Evolutionary conservation across 2,888 invertebrate genomes (phyloP), one percentile per base, ranked within the genome.

Genomic region (Drosophila macrospina): DNA sequence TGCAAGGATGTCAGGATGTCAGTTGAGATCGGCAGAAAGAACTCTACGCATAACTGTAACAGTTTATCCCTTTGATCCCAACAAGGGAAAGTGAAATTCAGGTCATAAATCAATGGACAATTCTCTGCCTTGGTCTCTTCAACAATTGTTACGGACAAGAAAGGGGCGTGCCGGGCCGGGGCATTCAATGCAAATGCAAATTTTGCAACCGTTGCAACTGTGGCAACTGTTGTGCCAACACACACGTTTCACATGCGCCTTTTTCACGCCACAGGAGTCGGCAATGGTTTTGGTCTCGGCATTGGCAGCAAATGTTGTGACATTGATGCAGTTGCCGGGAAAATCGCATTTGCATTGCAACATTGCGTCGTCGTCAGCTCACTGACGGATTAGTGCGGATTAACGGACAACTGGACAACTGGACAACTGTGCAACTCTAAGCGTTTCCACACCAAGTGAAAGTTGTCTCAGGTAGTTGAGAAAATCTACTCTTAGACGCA

Each of bases 271-370:
- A 37, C 68, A 61, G 78, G 63, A 60, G 63, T 20, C 36, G 50
- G 6, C 28, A 36, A n/a, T 26, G 57, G 1, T 13, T 11, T n/a
- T 26, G 57, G 1, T 13, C 8, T n/a, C 56, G 42, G 45, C 20
- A 20, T 20, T 20, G 20, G 20, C 20, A 45, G 30, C 24, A 56
- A 24, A 48, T 83, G 60, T 86, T 88, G 65, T 88, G 83, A 84
- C 88, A 83, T 30, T 70, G 86, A 68, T 80, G 71, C 88, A 86
- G 88, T 88, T 88, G 88, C 78, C 88, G 69, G 74, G 68, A 74
- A 83, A 83, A 86, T 84, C 74, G 85, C 83, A 74, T 80, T 88
- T 70, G 85, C 65, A n/a, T n/a, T n/a, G n/a, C 83, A 88, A 84
- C 88, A 75, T 88, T 84, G 47, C 82, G 68, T 81, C 69, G 26